Conservation (phyloP, 1,140 invertebrate species). For the Platyscapa corneri region DNA sequence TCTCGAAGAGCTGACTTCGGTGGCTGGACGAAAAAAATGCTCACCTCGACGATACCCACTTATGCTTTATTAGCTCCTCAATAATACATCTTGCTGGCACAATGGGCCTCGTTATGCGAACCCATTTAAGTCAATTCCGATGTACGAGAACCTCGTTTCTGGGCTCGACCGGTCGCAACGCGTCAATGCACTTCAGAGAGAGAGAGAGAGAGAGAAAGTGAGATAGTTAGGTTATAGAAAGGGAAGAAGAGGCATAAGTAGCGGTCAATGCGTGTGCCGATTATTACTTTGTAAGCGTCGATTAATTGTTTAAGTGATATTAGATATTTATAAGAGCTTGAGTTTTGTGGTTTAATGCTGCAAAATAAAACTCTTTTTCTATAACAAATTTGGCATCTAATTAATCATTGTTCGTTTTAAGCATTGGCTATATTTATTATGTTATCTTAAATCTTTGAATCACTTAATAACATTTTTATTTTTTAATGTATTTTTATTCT, state of each 20-base stretch:
- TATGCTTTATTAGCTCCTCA: constrained; percentile 54
- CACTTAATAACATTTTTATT: no score
- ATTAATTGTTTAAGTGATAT: background rate
- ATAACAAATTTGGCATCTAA: no score
- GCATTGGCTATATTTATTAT: no score
- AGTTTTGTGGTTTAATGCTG: background rate
- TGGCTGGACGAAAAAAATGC: constrained; percentile 32
- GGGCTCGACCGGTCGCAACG: background rate
- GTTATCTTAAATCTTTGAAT: no score
- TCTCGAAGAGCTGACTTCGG: background rate
- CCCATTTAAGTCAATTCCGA: constrained; percentile 47
- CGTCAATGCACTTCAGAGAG: constrained; percentile 17
- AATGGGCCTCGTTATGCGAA: constrained; percentile 49
- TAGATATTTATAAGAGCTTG: background rate
- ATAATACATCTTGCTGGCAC: constrained; percentile 49
- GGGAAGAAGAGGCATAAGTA: background rate
- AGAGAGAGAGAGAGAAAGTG: background rate
- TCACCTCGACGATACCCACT: constrained; percentile 49
- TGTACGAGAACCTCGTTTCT: constrained; percentile 12
- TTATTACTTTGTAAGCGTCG: background rate
- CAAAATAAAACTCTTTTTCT: background rate
- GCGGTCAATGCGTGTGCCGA: background rate
- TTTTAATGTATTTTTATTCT: no score
- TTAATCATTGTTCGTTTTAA: no score
- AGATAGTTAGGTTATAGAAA: background rate